Evolutionary conservation across 2,113 vertebrate genomes (phyloP).

Genomic region (Neotoma lepida): DNA sequence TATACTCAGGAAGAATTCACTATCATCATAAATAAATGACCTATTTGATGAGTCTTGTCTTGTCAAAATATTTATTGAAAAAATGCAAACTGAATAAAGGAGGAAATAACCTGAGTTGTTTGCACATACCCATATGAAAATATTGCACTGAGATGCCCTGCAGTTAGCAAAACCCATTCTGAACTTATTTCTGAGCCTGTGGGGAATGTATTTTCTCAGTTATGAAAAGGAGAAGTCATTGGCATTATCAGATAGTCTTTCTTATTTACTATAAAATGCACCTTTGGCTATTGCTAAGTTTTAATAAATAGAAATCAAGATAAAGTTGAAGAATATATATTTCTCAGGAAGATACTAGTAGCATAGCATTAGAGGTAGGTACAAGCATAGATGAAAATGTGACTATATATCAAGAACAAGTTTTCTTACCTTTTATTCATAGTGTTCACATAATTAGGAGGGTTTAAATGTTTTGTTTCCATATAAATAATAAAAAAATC

Average conservation of each 20-base stretch:
- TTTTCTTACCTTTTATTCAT: not conserved
- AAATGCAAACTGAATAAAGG: slow-evolving; percentile 38
- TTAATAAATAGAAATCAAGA: slow-evolving; percentile 49
- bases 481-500: not conserved
- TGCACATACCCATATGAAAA: slow-evolving; percentile 30
- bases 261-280: slow-evolving; percentile 7
- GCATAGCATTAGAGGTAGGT: not conserved
- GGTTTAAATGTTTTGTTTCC: not conserved
- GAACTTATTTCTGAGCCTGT: not conserved
- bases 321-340: not conserved
- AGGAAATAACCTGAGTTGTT: not conserved
- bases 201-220: slow-evolving; percentile 30
- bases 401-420: not conserved
- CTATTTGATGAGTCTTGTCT: slow-evolving; percentile 60
- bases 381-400: slow-evolving; percentile 16
- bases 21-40: slow-evolving; percentile 45
- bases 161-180: slow-evolving; percentile 41
- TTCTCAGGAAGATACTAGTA: slow-evolving; percentile 17
- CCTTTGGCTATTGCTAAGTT: not conserved
- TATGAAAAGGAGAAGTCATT: slow-evolving; percentile 23
- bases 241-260: slow-evolving; percentile 44
- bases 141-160: not conserved
- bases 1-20: slow-evolving; percentile 50
- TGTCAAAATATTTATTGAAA: slow-evolving; percentile 52
- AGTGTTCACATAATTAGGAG: not conserved